Evolutionary conservation across 2,888 invertebrate genomes (phyloP), one percentile per base, ranked within the genome.

Genomic region (Macrosoma leucophasiata): DNA sequence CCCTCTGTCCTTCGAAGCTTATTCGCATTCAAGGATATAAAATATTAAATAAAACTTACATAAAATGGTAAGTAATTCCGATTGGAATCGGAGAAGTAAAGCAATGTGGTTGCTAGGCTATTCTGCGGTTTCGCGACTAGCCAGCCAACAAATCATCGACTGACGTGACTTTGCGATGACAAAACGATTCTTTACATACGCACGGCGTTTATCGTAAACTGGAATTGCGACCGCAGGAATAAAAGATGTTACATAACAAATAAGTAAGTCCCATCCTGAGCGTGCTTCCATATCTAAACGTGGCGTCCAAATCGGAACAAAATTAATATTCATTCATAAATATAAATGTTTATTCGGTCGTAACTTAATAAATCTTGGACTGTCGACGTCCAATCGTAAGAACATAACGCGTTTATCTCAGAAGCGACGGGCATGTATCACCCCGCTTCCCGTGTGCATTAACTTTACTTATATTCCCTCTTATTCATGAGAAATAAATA

Each of bases 401-500:
- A 66, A 61, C 62, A 61, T 57, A 62, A 61, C 62, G 56, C 64
- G 69, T 71, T 71, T 73, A 76, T 78, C 76, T 74, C 47, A 50
- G 61, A 71, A 62, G 60, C 68, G 74, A 73, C 74, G 67, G 67
- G 69, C 74, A 63, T 69, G 72, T 76, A 77, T 76, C 71, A 64
- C 73, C 72, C 73, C 71, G 74, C 73, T 76, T 72, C 75, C 74
- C 73, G 73, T 69, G 62, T 63, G 72, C 77, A 73, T 82, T 79
- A 75, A 72, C 74, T 75, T 79, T 69, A 78, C 75, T 73, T 77
- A 76, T 77, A 76, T 76, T 75, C 75, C 69, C 66, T 69, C 66
- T 81, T 82, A 81, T 82, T 82, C 81, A 82, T 81, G 81, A 81
- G 78, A 78, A 79, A 84, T 82, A 82, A 84, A 84, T 82, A 82